Conservation (phyloP, 2,113 vertebrate genomes). For the Chaetops frenatus region DNA sequence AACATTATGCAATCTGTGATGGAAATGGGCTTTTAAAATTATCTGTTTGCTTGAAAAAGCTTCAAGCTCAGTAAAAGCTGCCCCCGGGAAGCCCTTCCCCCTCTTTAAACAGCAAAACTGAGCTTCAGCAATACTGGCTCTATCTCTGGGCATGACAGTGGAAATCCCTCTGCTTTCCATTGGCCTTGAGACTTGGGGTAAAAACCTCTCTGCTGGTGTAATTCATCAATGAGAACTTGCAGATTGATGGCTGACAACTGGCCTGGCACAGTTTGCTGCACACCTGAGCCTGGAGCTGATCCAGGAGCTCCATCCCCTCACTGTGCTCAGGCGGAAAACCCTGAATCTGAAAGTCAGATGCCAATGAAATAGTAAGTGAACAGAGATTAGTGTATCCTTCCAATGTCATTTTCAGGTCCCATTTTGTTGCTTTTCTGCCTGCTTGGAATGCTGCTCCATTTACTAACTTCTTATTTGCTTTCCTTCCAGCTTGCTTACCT, state of each 20-base stretch:
- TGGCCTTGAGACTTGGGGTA: background rate
- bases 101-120: conserved; percentile 4
- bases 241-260: background rate
- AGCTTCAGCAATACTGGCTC: background rate
- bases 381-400: conserved; percentile 21
- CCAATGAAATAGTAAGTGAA: conserved; percentile 36
- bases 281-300: background rate
- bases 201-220: background rate
- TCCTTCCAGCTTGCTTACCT: conserved; percentile 68
- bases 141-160: background rate
- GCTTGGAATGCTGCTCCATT: conserved; percentile 69
- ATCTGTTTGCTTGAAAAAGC: background rate
- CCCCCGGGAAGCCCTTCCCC: background rate
- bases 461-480: conserved; percentile 64
- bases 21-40: background rate
- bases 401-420: conserved; percentile 30
- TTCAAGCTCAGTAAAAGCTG: background rate
- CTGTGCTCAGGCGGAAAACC: background rate
- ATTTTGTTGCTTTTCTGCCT: conserved; percentile 46
- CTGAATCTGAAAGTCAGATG: conserved; percentile 18
- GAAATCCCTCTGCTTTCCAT: background rate
- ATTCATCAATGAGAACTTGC: background rate
- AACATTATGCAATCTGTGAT: background rate
- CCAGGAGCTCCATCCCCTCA: background rate
- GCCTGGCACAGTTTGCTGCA: background rate